A percentile compares a stretch with the other conserved stretches of the same genome.
These are phyloP conservation scores for Muntiacus muntjak DNA, from an alignment of 2,113 vertebrate species.

Conservation along the genomic window DNA sequence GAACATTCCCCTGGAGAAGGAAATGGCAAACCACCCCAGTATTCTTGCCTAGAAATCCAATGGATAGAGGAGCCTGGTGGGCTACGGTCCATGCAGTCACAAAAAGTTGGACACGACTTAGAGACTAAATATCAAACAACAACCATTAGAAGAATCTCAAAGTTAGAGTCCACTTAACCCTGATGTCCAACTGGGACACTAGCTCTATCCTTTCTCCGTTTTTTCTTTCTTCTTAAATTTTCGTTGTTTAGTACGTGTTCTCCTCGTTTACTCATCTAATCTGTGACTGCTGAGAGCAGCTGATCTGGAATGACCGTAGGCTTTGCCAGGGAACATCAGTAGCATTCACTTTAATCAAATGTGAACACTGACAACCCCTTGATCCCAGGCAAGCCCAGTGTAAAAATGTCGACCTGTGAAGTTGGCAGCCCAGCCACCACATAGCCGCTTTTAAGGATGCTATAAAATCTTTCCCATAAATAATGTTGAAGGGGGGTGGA, in stretches of 20 bases:
- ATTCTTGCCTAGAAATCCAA: not conserved
- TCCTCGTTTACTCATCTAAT: not conserved
- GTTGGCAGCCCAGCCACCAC: constrained; percentile 27
- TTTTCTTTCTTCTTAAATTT: not conserved
- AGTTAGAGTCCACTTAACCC: not conserved
- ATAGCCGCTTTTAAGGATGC: not conserved
- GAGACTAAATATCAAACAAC: not conserved
- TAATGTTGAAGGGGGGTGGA: not conserved
- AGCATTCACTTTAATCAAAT: not conserved
- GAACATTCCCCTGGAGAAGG: not conserved
- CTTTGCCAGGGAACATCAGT: not conserved
- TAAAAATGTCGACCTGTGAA: constrained; percentile 6
- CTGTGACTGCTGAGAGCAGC: not conserved
- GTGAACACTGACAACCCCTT: not conserved
- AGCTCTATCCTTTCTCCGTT: not conserved
- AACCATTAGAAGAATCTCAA: not conserved
- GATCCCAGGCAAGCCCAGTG: not conserved
- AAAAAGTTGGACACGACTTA: not conserved
- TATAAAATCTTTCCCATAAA: constrained; percentile 62
- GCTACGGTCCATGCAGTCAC: rapidly evolving
- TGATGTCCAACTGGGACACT: not conserved
- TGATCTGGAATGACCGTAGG: not conserved
- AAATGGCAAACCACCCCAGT: not conserved
- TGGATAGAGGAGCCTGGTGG: not conserved
- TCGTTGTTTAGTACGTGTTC: not conserved